A percentile compares a stretch with the other conserved stretches of the same genome.
phyloP scores from a whole-genome alignment of 2,888 invertebrate genomes.

The Sicus ferrugineus region DNA sequence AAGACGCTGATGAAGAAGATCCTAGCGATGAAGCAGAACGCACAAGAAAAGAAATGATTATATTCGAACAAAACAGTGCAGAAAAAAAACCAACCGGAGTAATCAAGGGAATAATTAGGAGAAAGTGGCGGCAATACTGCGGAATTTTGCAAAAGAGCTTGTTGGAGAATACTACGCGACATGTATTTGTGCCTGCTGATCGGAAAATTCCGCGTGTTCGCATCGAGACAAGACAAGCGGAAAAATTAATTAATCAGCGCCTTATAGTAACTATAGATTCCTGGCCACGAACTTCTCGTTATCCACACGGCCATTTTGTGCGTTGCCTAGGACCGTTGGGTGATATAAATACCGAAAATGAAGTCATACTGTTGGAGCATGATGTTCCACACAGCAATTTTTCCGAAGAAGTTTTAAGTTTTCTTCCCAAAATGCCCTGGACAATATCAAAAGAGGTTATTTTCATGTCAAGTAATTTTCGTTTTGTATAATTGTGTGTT shows the following conservation, averaged over 20 bases:
- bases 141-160: constrained; percentile 87
- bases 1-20: constrained; percentile 75
- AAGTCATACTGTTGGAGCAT: constrained; percentile 93
- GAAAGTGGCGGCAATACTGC: constrained; percentile 98
- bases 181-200: constrained; percentile 94
- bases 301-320: constrained; percentile 96
- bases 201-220: constrained; percentile 92
- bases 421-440: constrained; percentile 91
- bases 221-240: constrained; percentile 93
- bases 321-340: constrained; percentile 91
- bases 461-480: no score
- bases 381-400: constrained; percentile 97
- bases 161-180: constrained; percentile 74
- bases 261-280: constrained; percentile 96
- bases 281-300: constrained; percentile 93
- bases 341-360: constrained; percentile 95
- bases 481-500: not conserved
- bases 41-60: constrained; percentile 65
- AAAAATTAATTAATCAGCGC: constrained; percentile 79
- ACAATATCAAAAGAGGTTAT: constrained; percentile 83
- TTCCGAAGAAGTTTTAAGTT: constrained; percentile 91
- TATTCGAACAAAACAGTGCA: constrained; percentile 56
- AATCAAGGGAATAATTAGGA: constrained; percentile 92
- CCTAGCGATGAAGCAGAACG: constrained; percentile 68
- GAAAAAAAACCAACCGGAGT: constrained; percentile 74